Percentiles rank a stretch among this genome's conserved stretches.
Evolutionary conservation across 2,113 vertebrate genomes (phyloP).

Genomic region (Antennarius striatus): DNA sequence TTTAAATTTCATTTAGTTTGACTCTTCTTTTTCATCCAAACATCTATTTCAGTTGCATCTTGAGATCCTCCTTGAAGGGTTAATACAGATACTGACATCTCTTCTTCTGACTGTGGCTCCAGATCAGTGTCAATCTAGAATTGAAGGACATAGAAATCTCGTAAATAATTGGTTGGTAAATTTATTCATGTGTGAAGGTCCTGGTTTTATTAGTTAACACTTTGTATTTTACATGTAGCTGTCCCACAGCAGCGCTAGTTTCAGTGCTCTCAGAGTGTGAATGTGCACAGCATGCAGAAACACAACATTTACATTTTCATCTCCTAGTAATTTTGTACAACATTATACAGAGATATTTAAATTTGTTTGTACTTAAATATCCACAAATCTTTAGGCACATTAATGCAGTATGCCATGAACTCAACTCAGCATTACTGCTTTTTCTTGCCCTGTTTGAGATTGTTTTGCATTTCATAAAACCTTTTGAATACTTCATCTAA

Average conservation of each 20-base stretch:
- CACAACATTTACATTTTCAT: neutral
- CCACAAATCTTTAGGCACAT: neutral
- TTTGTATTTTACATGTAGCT: neutral
- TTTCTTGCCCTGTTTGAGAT: neutral
- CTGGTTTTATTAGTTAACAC: neutral
- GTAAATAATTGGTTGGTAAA: too few species aligned
- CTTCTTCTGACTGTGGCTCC: too few species aligned
- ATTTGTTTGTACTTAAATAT: too few species aligned
- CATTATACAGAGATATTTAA: too few species aligned
- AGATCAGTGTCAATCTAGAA: too few species aligned
- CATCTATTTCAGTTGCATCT: too few species aligned
- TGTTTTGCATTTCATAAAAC: conserved; percentile 10
- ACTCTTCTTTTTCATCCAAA: too few species aligned
- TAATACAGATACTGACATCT: too few species aligned
- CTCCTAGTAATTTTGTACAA: neutral
- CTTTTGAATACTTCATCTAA: neutral
- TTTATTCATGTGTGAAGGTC: neutral
- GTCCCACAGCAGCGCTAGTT: neutral
- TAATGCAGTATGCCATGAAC: neutral
- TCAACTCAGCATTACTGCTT: too few species aligned
- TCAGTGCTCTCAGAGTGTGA: neutral
- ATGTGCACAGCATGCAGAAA: neutral
- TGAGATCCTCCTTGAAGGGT: too few species aligned
- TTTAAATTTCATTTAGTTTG: too few species aligned
- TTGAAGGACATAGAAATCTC: too few species aligned